These are phyloP conservation scores for Percina caprodes DNA, from an alignment of 2,113 vertebrate species.

Conservation along the genomic window DNA sequence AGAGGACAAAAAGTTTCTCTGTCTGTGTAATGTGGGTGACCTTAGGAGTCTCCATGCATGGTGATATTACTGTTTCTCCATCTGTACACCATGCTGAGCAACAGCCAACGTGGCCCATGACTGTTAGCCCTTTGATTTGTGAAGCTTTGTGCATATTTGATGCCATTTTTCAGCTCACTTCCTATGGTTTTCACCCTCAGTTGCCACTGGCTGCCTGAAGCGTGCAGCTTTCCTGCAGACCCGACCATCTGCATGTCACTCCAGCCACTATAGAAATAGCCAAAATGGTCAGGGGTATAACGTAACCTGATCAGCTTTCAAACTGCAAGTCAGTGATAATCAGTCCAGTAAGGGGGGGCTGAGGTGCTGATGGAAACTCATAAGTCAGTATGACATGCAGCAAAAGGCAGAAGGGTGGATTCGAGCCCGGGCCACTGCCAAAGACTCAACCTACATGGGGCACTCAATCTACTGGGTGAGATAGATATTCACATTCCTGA, in stretches of 20 bases:
- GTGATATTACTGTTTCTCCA: neutral
- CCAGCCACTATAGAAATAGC: constrained; percentile 31
- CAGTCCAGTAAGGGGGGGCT: neutral
- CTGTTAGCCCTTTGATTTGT: constrained; percentile 37
- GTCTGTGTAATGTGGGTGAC: constrained; percentile 28
- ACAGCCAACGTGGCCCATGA: constrained; percentile 4
- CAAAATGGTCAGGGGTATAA: neutral
- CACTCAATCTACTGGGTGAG: too few species aligned
- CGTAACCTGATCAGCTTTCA: neutral
- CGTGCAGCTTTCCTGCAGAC: neutral
- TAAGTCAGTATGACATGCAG: neutral
- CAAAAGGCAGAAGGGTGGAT: too few species aligned
- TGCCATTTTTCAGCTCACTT: constrained; percentile 64
- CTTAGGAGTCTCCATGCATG: constrained; percentile 8
- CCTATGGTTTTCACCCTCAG: constrained; percentile 29
- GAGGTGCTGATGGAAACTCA: neutral
- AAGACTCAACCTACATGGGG: too few species aligned
- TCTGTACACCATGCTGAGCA: neutral
- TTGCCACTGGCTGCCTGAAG: constrained; percentile 53
- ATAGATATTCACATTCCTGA: neutral
- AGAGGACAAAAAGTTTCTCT: constrained; percentile 46
- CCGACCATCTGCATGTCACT: constrained; percentile 3
- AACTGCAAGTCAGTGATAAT: neutral
- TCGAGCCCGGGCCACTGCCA: too few species aligned
- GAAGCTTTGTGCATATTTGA: constrained; percentile 51